phyloP scores from a whole-genome alignment of 2,113 vertebrate species.

The Lathamus discolor region DNA sequence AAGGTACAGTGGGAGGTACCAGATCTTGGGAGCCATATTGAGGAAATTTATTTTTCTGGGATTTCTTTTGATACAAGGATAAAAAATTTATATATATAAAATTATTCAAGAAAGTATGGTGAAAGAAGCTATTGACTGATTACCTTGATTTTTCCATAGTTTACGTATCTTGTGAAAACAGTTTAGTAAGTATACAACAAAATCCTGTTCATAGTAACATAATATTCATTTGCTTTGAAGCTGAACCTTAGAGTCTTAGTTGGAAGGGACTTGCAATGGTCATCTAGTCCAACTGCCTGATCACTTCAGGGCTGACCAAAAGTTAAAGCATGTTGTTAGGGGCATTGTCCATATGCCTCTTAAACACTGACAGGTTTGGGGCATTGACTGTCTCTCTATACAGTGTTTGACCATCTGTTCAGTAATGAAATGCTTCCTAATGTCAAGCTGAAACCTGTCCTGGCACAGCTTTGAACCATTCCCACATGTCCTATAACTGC shows the following conservation, averaged over 20 bases:
- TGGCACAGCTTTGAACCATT: background rate
- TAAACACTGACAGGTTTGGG: background rate
- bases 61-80: background rate
- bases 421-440: background rate
- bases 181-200: background rate
- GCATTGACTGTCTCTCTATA: too few species aligned
- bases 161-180: background rate
- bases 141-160: background rate
- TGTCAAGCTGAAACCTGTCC: background rate
- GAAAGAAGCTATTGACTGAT: background rate
- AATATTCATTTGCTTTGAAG: background rate
- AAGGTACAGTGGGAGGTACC: background rate
- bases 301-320: background rate
- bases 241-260: background rate
- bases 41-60: background rate
- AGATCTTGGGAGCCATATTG: background rate
- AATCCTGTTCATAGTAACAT: background rate
- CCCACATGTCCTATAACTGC: fast-evolving
- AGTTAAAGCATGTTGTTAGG: background rate
- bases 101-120: background rate
- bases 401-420: background rate
- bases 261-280: background rate
- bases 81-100: background rate
- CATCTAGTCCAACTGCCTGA: background rate
- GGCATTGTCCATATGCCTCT: background rate